phyloP scores from a whole-genome alignment of 1,140 invertebrate genomes.

The Phymastichus coffea region DNA sequence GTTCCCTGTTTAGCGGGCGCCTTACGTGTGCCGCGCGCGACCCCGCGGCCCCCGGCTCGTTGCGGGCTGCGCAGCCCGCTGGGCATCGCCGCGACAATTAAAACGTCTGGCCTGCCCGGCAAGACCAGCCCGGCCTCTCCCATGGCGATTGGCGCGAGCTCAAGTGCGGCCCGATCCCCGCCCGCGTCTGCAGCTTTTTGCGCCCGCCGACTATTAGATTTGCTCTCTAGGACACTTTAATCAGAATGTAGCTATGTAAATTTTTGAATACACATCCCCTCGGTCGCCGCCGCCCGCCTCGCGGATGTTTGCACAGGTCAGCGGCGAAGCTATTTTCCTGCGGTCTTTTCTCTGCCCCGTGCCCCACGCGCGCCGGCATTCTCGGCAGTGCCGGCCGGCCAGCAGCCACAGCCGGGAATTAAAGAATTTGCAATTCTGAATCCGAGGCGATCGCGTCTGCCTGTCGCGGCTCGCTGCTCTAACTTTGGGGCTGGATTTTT shows the following conservation, averaged over 20 bases:
- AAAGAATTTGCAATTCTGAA: conserved; percentile 61
- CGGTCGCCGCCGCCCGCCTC: conserved; percentile 29
- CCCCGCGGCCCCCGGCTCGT: background rate
- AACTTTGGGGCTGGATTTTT: no score
- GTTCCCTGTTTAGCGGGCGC: no score
- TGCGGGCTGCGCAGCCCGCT: conserved; percentile 8
- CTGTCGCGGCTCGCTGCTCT: background rate
- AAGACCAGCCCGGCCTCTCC: no score
- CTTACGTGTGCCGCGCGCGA: background rate
- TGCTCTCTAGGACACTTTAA: conserved; percentile 58
- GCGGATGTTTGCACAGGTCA: conserved; percentile 56
- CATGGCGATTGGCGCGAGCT: no score
- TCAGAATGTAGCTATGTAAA: conserved; percentile 60
- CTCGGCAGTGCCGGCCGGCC: background rate
- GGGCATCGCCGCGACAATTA: conserved; percentile 19
- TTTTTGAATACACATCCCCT: conserved; percentile 58
- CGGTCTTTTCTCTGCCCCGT: conserved; percentile 15
- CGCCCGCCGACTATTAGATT: conserved; percentile 52
- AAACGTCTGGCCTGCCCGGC: conserved; percentile 8
- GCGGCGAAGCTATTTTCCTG: conserved; percentile 53
- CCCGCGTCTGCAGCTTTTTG: conserved; percentile 16
- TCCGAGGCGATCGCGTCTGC: conserved; percentile 45
- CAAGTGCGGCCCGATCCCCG: no score
- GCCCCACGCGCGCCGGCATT: conserved; percentile 9
- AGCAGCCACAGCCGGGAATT: conserved; percentile 45